Evolutionary conservation across 2,888 invertebrate species (phyloP), one percentile per base, ranked within the genome.

Genomic region (Proisotoma minuta): DNA sequence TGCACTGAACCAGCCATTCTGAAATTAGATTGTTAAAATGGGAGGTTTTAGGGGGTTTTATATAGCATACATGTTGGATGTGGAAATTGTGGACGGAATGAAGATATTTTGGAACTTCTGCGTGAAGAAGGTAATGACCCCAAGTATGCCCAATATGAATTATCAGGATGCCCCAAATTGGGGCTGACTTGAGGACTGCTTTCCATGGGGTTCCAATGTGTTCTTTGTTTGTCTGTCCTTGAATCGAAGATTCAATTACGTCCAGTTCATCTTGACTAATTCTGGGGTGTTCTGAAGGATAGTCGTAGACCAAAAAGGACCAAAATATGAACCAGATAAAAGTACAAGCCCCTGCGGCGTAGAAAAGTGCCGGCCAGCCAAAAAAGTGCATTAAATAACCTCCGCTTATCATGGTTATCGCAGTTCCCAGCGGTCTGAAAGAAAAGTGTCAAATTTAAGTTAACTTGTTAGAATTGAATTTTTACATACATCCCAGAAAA

Each of bases 371-470:
- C 0, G 91, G 90, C 93, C 93, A 93, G 1, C 92, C 92, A 15
- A 85, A 87, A 51, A 88, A 78, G 0, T 88, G 87, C 75, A 91
- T 92, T 0, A 93, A 79, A 84, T 88, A 87, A 0, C 91, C 91
- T 2, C 90, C 88, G 71, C 91, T 77, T 0, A 92, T 91, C 74
- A 92, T 80, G 0, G 91, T 90, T 63, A 91, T 81, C 1, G 94
- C 89, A 62, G 92, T 93, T 43, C 95, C 95, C 76, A 95, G 88
- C 78, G 92, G 91, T n/a, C 91, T 84, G 67, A 93, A 92, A 3
- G 51, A 26, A 20, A 27, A 51, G 26, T n/a, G n/a, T n/a, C n/a
- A n/a, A n/a, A n/a, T n/a, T n/a, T n/a, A n/a, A n/a, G n/a, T n/a
- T n/a, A n/a, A n/a, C n/a, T n/a, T n/a, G n/a, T n/a, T n/a, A n/a